Base-by-base conservation (phyloP, 2,113 vertebrate genomes). In the Ovibos moschatus region DNA sequence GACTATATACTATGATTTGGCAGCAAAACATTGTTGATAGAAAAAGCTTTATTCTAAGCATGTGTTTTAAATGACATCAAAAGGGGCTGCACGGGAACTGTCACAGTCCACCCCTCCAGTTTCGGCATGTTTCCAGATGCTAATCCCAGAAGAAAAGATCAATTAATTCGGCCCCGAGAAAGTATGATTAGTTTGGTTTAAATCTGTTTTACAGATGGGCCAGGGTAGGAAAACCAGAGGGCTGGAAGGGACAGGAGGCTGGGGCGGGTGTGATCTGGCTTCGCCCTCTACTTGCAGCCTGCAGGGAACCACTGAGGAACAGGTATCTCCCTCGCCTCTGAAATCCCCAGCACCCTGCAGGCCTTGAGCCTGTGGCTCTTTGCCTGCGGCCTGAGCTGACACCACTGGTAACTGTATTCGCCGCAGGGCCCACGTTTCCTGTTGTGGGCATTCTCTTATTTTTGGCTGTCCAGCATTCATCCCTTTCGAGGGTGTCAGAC, bases 141-240 rank as follows among this genome's bases (percentile, higher is more conserved):
- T 40, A 91, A 17, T 51, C 28, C 71, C 89, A 96, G 25, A 91
- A 53, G 97, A 87, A 96, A 96, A 97, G 97, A 19, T 40, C 96
- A 67, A 95, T 87, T 57, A 58, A 14, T 95, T 97, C 98, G 30
- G 6, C 40, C 95, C 71, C 76, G 36, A 62, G 50, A 45, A 62
- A 91, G 60, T 33, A 78, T 3, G 92, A 78, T 87, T 89, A 82
- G 3, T 55, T 84, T 76, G 86, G 55, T 85, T 64, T 91, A 94
- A 97, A 84, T 13, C 14, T 93, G 78, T 16, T 94, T 79, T 95
- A 40, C 13, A 95, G 78, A n/a, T 47, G 71, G 76, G 27, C 27
- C 87, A 19, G 21, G 45, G 27, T 25, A 17, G 6, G 19, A 50
- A 71, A 57, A 28, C 15, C 36, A 53, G 47, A 12, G 58, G 36